Evolutionary conservation across 2,113 vertebrate genomes (phyloP).

Genomic region (Hyperoodon ampullatus): DNA sequence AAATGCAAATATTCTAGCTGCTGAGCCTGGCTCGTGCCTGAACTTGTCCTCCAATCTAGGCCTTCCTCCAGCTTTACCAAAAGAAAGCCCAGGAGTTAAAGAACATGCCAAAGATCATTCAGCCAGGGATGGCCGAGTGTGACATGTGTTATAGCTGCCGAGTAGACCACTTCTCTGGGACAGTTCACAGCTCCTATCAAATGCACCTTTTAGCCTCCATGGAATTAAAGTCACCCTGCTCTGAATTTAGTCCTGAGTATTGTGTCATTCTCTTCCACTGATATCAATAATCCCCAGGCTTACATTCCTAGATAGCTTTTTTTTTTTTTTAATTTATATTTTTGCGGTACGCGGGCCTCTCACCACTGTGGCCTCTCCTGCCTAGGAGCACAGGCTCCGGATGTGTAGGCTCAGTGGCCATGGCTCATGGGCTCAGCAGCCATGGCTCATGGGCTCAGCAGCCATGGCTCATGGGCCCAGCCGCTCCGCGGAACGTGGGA

Average conservation of each 20-base stretch:
- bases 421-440: too few species aligned
- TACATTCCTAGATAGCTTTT: background rate
- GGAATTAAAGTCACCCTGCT: background rate
- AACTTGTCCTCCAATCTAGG: background rate
- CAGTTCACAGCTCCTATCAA: too few species aligned
- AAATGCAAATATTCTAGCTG: background rate
- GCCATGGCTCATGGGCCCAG: too few species aligned
- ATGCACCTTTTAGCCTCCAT: background rate
- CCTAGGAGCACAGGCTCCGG: too few species aligned
- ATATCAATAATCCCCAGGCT: background rate
- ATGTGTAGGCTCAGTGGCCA: too few species aligned
- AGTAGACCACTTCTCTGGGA: background rate
- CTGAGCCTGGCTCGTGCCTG: background rate
- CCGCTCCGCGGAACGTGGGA: too few species aligned
- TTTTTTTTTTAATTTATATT: background rate
- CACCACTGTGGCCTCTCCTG: too few species aligned
- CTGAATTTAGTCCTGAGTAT: accelerated
- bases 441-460: too few species aligned
- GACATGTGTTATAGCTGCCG: accelerated
- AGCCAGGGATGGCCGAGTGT: accelerated
- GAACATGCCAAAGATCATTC: background rate
- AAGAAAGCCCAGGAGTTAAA: background rate
- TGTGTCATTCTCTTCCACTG: background rate
- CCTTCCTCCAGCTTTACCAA: background rate
- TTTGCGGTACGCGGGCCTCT: too few species aligned